A percentile compares a stretch with the other conserved stretches of the same genome.
These are phyloP conservation scores for Cataglyphis hispanica DNA, from an alignment of 1,140 invertebrate species.

Conservation along the genomic window DNA sequence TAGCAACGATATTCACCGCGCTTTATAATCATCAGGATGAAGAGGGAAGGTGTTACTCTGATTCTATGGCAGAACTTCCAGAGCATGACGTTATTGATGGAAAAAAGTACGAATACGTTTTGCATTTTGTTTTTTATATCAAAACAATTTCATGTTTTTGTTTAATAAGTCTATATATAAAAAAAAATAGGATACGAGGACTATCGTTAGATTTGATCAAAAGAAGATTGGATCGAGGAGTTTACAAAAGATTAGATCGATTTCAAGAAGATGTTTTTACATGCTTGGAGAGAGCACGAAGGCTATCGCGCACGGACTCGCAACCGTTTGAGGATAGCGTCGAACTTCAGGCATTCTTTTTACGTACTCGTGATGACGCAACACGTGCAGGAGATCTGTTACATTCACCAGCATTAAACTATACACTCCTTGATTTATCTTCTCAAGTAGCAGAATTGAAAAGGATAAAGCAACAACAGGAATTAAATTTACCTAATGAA, in stretches of 20 bases:
- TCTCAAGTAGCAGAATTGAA: slow-evolving; percentile 92
- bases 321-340: slow-evolving; percentile 98
- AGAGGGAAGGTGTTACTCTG: slow-evolving; percentile 97
- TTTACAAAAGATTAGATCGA: slow-evolving; percentile 96
- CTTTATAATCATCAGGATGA: slow-evolving; percentile 98
- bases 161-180: slow-evolving; percentile 60
- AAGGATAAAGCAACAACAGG: slow-evolving; percentile 92
- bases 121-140: slow-evolving; percentile 9
- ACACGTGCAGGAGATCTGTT: slow-evolving; percentile 93
- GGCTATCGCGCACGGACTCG: slow-evolving; percentile 95
- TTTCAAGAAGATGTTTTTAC: slow-evolving; percentile 99
- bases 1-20: slow-evolving; percentile 96
- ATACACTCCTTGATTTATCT: slow-evolving; percentile 91
- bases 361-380: slow-evolving; percentile 91
- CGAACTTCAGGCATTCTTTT: slow-evolving; percentile 97
- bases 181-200: slow-evolving; percentile 90
- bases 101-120: slow-evolving; percentile 86
- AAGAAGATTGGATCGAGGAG: slow-evolving; percentile 93
- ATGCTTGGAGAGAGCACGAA: slow-evolving; percentile 96
- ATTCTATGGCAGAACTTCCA: slow-evolving; percentile 97
- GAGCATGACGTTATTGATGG: slow-evolving; percentile 94
- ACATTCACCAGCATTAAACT: slow-evolving; percentile 94
- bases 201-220: slow-evolving; percentile 95
- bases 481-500: slow-evolving; percentile 89
- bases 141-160: background rate